Conservation (phyloP, 2,797 vertebrate species). For the Numenius phaeopus region DNA sequence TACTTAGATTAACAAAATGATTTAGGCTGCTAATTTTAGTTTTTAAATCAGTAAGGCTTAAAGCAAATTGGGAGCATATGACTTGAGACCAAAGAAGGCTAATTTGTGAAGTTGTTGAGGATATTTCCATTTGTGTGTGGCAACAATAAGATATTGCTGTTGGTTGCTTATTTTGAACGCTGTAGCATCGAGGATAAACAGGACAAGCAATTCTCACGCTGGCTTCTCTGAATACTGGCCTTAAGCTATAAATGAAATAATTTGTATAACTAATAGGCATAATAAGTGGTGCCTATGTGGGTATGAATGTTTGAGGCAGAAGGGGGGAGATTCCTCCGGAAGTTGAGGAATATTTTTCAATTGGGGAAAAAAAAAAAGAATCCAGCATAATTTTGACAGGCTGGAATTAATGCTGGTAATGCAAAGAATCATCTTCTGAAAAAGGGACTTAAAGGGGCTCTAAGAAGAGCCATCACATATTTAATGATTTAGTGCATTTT, state of each 20-base stretch:
- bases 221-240: not conserved
- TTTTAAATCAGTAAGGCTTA: constrained; percentile 28
- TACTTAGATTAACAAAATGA: not conserved
- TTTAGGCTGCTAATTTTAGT: constrained; percentile 56
- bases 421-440: not conserved
- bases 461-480: not conserved
- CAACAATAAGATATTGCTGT: not conserved
- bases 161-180: not conserved
- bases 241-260: not conserved
- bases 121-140: not conserved
- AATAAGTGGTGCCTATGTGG: not conserved
- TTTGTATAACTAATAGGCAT: not conserved
- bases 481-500: not conserved
- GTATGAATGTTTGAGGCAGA: not conserved
- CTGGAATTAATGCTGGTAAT: not conserved
- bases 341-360: not conserved
- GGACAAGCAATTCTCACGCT: not conserved
- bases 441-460: not conserved
- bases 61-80: not conserved
- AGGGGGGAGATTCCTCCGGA: not conserved
- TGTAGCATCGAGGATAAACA: not conserved
- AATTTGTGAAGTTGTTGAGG: not conserved
- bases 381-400: not conserved
- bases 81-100: not conserved
- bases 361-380: not conserved